Evolutionary conservation across 2,113 vertebrate species (phyloP), one percentile per base, ranked within the genome.

Genomic region (Bolborhynchus lineola): DNA sequence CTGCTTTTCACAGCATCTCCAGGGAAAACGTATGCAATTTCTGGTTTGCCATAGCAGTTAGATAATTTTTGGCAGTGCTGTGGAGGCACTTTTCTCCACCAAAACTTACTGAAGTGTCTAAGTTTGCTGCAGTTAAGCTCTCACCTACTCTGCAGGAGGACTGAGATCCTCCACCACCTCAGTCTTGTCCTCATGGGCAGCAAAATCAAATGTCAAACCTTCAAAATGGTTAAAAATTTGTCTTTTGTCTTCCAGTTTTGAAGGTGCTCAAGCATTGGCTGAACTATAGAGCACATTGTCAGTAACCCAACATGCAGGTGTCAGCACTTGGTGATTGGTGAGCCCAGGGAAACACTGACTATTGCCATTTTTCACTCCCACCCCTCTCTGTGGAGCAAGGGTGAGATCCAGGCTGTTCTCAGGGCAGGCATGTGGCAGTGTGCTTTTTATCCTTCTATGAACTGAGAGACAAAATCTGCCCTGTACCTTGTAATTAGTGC

Each of bases 271-370:
- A 49, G 49, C 0, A 0, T 26, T 63, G 41, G 11, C 17, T 50
- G 62, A 24, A 11, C n/a, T 53, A 6, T 49, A 42, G 13, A 26
- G 26, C 9, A 18, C 17, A 4, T 64, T 71, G 16, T 28, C 21
- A 28, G 31, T 59, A 71, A 39, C 6, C 26, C 37, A 26, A 8
- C 37, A 24, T 52, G 15, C 44, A 41, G n/a, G 16, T 47, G 39
- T 53, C 16, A 16, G 10, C 9, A 29, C 11, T 7, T 41, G 16
- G 16, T 46, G 29, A 65, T 11, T 0, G 0, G n/a, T 1, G 6
- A 86, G 42, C 25, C 31, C 2, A 1, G 35, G 31, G 50, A 42
- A 50, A 26, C 3, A 7, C 59, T 41, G 24, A 9, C 29, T 29
- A 1, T 17, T 4, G 47, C n/a, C 10, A 4, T 55, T 64, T 79